Conservation (phyloP, 2,797 vertebrate genomes). For the Karalla daura region DNA sequence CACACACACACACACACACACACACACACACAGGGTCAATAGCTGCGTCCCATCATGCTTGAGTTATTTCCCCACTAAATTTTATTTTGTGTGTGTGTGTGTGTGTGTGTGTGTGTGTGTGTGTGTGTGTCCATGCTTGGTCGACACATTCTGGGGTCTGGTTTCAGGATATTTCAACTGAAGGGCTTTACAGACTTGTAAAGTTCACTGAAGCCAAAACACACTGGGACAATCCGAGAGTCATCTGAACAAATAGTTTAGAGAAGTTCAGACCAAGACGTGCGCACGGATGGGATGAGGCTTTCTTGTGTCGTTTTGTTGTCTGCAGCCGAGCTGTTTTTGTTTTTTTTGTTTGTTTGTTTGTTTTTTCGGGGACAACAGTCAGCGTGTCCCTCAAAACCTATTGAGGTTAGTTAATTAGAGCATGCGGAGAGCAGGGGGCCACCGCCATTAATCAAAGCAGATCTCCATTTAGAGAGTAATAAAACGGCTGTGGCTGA, state of each 20-base stretch:
- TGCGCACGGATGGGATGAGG: too few relatives aligned
- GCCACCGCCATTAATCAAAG: constrained; percentile 46
- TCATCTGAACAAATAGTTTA: constrained; percentile 19
- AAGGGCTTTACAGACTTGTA: constrained; percentile 18
- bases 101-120: constrained; percentile 21
- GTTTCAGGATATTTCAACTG: constrained; percentile 30
- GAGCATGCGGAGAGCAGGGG: constrained; percentile 13
- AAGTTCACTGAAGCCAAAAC: constrained; percentile 19
- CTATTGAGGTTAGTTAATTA: constrained; percentile 39
- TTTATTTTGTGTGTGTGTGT: constrained; percentile 19
- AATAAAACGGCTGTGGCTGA: constrained; percentile 39
- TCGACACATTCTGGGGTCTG: constrained; percentile 19
- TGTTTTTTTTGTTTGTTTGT: constrained; percentile 22
- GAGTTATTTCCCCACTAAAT: constrained; percentile 55
- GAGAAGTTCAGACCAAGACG: not conserved
- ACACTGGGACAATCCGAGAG: not conserved
- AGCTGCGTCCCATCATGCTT: constrained; percentile 35
- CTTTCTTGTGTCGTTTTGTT: too few relatives aligned
- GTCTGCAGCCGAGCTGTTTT: too few relatives aligned
- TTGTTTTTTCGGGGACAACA: constrained; percentile 16
- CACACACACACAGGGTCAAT: constrained; percentile 25
- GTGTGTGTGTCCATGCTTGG: constrained; percentile 5
- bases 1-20: constrained; percentile 34
- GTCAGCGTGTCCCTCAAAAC: constrained; percentile 4
- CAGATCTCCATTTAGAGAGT: constrained; percentile 11